phyloP scores from a whole-genome alignment of 2,113 vertebrate species.

The Tor tambroides region DNA sequence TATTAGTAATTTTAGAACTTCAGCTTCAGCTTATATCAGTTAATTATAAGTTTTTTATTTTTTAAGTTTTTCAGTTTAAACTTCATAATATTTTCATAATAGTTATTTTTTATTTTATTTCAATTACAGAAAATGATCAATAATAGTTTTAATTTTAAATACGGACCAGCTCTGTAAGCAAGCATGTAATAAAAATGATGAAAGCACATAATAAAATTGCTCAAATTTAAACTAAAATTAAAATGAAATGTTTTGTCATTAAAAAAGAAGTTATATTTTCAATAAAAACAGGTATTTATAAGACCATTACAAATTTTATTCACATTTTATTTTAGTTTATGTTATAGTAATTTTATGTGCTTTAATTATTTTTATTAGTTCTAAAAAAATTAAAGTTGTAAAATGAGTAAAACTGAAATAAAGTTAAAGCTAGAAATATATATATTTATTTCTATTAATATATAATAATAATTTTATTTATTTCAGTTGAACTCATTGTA shows the following conservation, averaged over 20 bases:
- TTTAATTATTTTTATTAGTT: neutral
- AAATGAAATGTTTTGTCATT: neutral
- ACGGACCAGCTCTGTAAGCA: neutral
- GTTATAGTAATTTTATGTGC: neutral
- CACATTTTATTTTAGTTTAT: neutral
- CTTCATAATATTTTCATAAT: too few relatives aligned
- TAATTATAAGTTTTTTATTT: too few relatives aligned
- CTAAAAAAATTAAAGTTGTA: too few relatives aligned
- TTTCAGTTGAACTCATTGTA: too few relatives aligned
- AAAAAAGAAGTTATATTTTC: neutral
- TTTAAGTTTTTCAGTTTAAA: too few relatives aligned
- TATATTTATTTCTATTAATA: too few relatives aligned
- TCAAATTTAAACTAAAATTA: neutral
- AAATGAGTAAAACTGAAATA: too few relatives aligned
- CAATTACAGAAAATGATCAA: neutral
- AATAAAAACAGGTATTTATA: too few relatives aligned
- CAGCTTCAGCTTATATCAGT: neutral
- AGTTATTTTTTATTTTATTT: too few relatives aligned
- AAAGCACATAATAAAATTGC: neutral
- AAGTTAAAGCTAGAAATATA: too few relatives aligned
- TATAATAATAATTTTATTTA: too few relatives aligned
- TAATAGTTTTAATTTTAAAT: neutral
- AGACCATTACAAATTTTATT: neutral
- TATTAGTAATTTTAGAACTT: too few relatives aligned
- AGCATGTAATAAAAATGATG: neutral